A percentile compares a stretch with the other conserved stretches of the same genome.
These are phyloP conservation scores for Pantherophis guttatus DNA, from an alignment of 2,113 vertebrate species.

Conservation along the genomic window DNA sequence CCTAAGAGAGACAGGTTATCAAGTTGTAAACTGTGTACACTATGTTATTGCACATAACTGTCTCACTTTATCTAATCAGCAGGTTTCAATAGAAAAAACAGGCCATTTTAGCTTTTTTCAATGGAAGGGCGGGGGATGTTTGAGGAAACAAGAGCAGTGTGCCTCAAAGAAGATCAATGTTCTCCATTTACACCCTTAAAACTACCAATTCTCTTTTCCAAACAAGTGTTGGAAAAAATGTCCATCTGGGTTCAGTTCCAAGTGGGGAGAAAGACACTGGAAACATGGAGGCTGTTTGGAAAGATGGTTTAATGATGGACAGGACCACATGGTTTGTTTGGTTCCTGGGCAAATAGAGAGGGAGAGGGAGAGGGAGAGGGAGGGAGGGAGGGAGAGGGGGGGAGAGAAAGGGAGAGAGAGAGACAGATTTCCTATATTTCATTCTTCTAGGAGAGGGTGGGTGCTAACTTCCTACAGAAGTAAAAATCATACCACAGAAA, in stretches of 20 bases:
- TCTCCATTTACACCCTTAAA: neutral
- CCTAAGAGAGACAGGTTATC: neutral
- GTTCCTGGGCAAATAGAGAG: no score
- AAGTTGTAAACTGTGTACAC: neutral
- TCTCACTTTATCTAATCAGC: neutral
- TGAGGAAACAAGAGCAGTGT: neutral
- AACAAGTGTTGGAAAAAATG: neutral
- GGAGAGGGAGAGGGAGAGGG: no score
- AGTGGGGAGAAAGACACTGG: no score
- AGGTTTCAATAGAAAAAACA: neutral
- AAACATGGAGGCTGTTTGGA: no score
- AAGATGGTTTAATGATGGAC: no score
- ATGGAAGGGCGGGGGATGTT: neutral
- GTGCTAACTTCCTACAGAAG: neutral
- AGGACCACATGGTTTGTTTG: no score
- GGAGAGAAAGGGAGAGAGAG: no score
- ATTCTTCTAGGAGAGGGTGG: no score
- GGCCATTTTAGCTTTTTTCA: neutral
- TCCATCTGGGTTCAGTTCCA: no score
- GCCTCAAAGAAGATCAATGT: neutral
- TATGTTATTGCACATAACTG: neutral
- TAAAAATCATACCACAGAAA: neutral
- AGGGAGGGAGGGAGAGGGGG: no score
- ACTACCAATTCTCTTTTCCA: neutral
- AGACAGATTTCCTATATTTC: no score